Evolutionary conservation across 2,797 vertebrate genomes (phyloP).

Genomic region (Falco rusticolus): DNA sequence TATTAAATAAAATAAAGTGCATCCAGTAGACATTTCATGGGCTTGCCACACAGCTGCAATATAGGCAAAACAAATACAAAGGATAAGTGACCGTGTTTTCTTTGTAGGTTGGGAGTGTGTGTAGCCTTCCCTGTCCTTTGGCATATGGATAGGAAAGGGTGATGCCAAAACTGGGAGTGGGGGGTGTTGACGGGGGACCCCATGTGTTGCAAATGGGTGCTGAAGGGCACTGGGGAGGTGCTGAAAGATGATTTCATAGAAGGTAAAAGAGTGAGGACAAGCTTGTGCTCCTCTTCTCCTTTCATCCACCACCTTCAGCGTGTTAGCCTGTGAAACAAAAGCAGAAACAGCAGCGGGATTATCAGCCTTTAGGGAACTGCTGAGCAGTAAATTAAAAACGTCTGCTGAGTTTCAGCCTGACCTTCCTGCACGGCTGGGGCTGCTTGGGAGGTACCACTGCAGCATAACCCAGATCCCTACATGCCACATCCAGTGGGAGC

Average conservation of each 20-base stretch:
- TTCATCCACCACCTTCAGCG: constrained; percentile 51
- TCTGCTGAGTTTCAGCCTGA: neutral
- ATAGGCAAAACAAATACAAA: constrained; percentile 24
- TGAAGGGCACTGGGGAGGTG: neutral
- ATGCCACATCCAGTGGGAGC: neutral
- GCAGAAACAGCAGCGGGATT: constrained; percentile 12
- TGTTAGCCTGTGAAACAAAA: constrained; percentile 23
- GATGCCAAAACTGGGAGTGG: neutral
- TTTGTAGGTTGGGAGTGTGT: neutral
- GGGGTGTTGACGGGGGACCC: neutral
- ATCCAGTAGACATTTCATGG: constrained; percentile 49
- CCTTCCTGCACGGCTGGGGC: neutral
- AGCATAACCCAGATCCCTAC: neutral
- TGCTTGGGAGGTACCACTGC: neutral
- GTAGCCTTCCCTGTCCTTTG: constrained; percentile 6
- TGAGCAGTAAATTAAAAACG: constrained; percentile 33
- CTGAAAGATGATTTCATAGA: constrained; percentile 30
- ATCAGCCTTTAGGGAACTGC: neutral
- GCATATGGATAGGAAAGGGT: neutral
- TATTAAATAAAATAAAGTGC: constrained; percentile 73
- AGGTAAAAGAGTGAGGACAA: constrained; percentile 14
- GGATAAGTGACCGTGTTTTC: neutral
- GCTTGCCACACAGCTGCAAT: constrained; percentile 51
- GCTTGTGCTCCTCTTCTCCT: constrained; percentile 27
- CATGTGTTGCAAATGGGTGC: neutral